These are phyloP conservation scores for Peromyscus eremicus DNA, from an alignment of 2,797 vertebrate genomes.

Conservation along the genomic window DNA sequence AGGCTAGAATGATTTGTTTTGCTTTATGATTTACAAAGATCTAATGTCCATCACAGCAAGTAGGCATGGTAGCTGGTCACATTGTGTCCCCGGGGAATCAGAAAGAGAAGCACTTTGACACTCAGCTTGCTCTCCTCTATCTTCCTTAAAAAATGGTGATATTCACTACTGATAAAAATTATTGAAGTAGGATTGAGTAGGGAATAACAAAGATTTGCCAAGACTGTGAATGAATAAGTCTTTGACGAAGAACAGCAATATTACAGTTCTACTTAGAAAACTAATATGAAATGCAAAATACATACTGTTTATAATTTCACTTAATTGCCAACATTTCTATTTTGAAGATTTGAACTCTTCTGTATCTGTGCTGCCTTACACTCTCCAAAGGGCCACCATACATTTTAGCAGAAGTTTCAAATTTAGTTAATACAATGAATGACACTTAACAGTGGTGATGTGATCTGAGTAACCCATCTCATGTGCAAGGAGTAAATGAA, in stretches of 20 bases:
- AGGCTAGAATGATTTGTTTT: not conserved
- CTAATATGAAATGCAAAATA: not conserved
- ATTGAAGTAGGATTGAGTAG: not conserved
- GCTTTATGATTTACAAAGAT: not conserved
- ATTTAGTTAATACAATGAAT: not conserved
- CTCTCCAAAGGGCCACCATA: slow-evolving; percentile 49
- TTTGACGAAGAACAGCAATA: not conserved
- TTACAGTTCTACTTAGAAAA: not conserved
- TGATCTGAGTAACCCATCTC: not conserved
- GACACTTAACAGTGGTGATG: not conserved
- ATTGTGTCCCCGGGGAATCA: not conserved
- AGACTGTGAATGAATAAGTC: not conserved
- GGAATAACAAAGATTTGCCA: not conserved
- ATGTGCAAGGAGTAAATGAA: slow-evolving; percentile 40
- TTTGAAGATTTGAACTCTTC: slow-evolving; percentile 36
- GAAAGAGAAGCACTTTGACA: not conserved
- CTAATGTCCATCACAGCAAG: not conserved
- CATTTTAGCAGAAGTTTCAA: slow-evolving; percentile 50
- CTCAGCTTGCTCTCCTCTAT: no score
- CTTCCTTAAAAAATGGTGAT: not conserved
- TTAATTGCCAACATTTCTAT: slow-evolving; percentile 55
- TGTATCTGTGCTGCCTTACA: slow-evolving; percentile 9
- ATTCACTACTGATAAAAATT: not conserved
- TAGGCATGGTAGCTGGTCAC: not conserved
- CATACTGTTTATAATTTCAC: not conserved